A percentile compares a stretch with the other conserved stretches of the same genome.
Evolutionary conservation across 2,888 invertebrate genomes (phyloP).

Genomic region (Xiphydria camelus): DNA sequence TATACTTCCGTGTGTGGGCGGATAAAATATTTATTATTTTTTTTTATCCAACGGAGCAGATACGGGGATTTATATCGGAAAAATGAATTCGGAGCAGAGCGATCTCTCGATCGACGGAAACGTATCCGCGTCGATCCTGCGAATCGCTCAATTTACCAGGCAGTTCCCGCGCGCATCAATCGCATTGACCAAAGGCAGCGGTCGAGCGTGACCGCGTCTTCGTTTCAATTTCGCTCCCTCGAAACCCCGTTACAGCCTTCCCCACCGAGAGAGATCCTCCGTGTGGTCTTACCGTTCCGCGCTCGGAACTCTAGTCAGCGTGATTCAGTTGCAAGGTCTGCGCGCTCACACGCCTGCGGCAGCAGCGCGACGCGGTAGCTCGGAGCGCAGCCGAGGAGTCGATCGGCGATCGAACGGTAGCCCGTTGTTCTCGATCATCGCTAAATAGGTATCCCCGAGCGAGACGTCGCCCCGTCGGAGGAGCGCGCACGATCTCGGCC

Average conservation of each 20-base stretch:
- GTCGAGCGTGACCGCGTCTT: conserved; percentile 11
- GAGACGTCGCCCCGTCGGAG: conserved; percentile 13
- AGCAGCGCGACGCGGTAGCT: too few relatives aligned
- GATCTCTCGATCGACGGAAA: not conserved
- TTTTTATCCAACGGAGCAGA: too few relatives aligned
- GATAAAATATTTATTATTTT: too few relatives aligned
- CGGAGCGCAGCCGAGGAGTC: conserved; percentile 29
- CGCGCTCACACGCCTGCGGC: conserved; percentile 34
- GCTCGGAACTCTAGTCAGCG: conserved; percentile 40
- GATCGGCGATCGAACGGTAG: conserved; percentile 46
- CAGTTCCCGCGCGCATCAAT: too few relatives aligned
- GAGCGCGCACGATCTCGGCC: too few relatives aligned
- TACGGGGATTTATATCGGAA: too few relatives aligned
- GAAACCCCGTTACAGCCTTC: conserved; percentile 18
- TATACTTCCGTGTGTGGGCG: too few relatives aligned
- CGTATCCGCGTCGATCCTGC: too few relatives aligned
- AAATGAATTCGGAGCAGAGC: not conserved
- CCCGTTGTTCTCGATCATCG: conserved; percentile 45
- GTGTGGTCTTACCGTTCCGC: conserved; percentile 34
- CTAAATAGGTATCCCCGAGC: too few relatives aligned
- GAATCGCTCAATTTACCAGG: too few relatives aligned
- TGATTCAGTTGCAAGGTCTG: conserved; percentile 37
- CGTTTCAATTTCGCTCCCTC: conserved; percentile 10
- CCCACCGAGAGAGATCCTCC: conserved; percentile 14
- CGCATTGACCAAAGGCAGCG: too few relatives aligned